phyloP scores from a whole-genome alignment of 2,888 invertebrate species.

The Clistopyga incitator region DNA sequence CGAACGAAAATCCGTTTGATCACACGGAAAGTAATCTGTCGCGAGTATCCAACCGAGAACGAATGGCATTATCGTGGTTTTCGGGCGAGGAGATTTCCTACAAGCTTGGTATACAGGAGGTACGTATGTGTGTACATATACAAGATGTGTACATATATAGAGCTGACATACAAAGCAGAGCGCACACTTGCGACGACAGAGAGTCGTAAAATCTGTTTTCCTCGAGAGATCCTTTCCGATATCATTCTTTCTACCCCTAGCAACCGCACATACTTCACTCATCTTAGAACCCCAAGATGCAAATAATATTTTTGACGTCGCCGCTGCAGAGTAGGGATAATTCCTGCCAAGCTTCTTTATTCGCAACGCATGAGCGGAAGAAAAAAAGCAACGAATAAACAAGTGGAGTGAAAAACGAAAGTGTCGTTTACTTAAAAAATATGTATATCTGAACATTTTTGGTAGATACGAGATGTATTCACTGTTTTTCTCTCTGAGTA shows the following conservation, averaged over 20 bases:
- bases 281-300: conserved; percentile 24
- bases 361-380: conserved; percentile 10
- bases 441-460: not conserved
- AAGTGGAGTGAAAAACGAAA: not conserved
- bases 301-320: conserved; percentile 32
- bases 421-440: conserved; percentile 3
- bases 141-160: not conserved
- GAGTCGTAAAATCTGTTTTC: conserved; percentile 59
- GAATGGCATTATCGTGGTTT: conserved; percentile 32
- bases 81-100: conserved; percentile 14
- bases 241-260: conserved; percentile 21
- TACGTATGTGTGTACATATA: conserved; percentile 15
- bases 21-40: conserved; percentile 42
- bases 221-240: conserved; percentile 37
- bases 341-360: conserved; percentile 28
- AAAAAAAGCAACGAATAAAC: conserved; percentile 3
- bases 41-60: conserved; percentile 27
- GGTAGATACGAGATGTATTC: not conserved
- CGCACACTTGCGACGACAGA: conserved; percentile 24
- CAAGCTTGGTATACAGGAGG: not conserved
- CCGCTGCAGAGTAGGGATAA: conserved; percentile 13
- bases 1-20: conserved; percentile 45
- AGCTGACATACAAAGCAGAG: conserved; percentile 27
- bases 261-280: conserved; percentile 34
- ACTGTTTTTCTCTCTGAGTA: not conserved